Percentiles rank a stretch among this genome's conserved stretches.
These are phyloP conservation scores for Catocala sponsa DNA, from an alignment of 2,888 invertebrate species.

Conservation along the genomic window DNA sequence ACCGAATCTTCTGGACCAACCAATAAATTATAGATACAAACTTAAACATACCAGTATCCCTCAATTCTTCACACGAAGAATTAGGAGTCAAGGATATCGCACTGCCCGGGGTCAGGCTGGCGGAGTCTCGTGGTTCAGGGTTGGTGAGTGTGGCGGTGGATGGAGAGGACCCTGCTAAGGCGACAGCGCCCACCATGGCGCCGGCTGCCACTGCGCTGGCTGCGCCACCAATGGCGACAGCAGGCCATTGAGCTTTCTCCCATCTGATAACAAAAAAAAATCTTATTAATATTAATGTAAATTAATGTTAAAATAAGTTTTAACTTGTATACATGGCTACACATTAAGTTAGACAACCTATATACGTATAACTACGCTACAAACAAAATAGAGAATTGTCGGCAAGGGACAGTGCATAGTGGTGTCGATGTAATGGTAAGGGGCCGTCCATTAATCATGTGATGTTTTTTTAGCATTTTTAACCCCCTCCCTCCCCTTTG, in stretches of 20 bases:
- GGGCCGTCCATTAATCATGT: no score
- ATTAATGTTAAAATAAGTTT: no score
- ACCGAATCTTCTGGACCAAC: no score
- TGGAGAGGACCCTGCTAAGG: slow-evolving; percentile 86
- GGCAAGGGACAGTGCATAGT: no score
- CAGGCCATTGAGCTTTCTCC: slow-evolving; percentile 91
- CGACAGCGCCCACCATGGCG: slow-evolving; percentile 79
- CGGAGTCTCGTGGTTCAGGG: slow-evolving; percentile 85
- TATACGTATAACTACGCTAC: no score
- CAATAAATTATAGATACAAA: no score
- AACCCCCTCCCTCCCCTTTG: no score
- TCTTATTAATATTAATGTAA: not conserved
- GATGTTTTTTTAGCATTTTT: no score
- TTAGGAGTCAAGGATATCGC: slow-evolving; percentile 91
- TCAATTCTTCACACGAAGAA: slow-evolving; percentile 91
- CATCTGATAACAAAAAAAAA: slow-evolving; percentile 83
- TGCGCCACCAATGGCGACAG: slow-evolving; percentile 77
- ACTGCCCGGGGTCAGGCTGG: slow-evolving; percentile 88
- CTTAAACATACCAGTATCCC: slow-evolving; percentile 69
- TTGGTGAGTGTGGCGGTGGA: slow-evolving; percentile 64
- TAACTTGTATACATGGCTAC: no score
- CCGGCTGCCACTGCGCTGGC: slow-evolving; percentile 79
- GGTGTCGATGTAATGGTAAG: no score
- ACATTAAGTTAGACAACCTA: no score
- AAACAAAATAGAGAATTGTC: no score